These are phyloP conservation scores for Sapajus apella DNA, from an alignment of 2,113 vertebrate species.

Conservation along the genomic window DNA sequence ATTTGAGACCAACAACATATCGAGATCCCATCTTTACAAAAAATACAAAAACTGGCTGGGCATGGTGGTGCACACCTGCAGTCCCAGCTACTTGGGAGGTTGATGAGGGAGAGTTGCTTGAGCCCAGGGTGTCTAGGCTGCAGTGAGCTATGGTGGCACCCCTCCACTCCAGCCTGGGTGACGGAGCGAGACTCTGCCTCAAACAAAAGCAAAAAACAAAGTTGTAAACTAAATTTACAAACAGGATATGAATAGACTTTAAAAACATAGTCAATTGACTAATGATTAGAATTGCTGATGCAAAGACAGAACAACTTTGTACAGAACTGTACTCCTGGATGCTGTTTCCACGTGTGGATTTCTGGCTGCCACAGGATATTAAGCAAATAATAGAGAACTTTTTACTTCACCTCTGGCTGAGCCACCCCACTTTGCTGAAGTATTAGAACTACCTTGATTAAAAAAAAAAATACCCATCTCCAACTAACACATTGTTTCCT, in stretches of 20 bases:
- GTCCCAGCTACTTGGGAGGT: too few relatives aligned
- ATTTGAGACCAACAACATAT: too few relatives aligned
- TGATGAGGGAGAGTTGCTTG: too few relatives aligned
- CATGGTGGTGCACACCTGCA: too few relatives aligned
- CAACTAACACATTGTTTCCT: conserved; percentile 88
- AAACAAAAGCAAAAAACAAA: too few relatives aligned
- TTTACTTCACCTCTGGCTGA: conserved; percentile 95
- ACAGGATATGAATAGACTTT: background rate
- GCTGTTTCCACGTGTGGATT: conserved; percentile 88
- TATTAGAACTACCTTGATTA: conserved; percentile 92
- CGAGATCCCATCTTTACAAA: too few relatives aligned
- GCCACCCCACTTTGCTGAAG: conserved; percentile 94
- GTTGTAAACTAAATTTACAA: background rate
- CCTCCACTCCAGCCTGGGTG: too few relatives aligned
- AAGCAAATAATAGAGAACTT: conserved; percentile 92
- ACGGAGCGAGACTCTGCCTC: too few relatives aligned
- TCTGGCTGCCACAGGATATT: conserved; percentile 93
- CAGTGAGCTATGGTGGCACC: too few relatives aligned
- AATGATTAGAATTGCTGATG: conserved; percentile 92
- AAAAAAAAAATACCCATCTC: conserved; percentile 89
- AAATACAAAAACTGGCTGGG: too few relatives aligned
- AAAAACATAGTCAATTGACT: background rate
- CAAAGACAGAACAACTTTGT: conserved; percentile 86
- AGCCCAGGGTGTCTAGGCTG: too few relatives aligned
- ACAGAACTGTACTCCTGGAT: conserved; percentile 92